phyloP scores from a whole-genome alignment of 2,797 vertebrate species.

The Hippoglossus hippoglossus region DNA sequence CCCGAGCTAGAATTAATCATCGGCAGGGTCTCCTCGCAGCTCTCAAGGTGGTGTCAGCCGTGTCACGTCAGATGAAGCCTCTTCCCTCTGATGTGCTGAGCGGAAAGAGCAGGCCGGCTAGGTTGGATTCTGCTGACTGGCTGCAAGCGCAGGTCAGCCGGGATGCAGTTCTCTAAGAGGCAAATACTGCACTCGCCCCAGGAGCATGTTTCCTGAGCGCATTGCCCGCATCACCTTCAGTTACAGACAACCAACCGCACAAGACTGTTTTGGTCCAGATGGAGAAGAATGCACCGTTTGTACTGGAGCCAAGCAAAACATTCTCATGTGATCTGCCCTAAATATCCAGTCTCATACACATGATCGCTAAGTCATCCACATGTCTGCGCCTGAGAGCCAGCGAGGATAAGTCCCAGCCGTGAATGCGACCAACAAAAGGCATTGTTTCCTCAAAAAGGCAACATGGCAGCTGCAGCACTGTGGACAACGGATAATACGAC shows the following conservation, averaged over 20 bases:
- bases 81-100: conserved; percentile 63
- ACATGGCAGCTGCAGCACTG: conserved; percentile 62
- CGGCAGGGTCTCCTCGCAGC: conserved; percentile 60
- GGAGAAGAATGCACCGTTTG: conserved; percentile 64
- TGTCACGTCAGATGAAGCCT: conserved; percentile 69
- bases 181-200: conserved; percentile 39
- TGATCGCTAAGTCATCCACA: conserved; percentile 62
- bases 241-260: conserved; percentile 46
- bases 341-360: conserved; percentile 64
- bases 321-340: conserved; percentile 70
- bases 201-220: conserved; percentile 40
- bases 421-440: conserved; percentile 57
- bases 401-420: conserved; percentile 41
- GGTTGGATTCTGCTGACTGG: conserved; percentile 75
- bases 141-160: conserved; percentile 57
- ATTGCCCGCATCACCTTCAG: conserved; percentile 44
- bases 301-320: conserved; percentile 57
- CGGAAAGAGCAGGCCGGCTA: conserved; percentile 61
- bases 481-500: conserved; percentile 69
- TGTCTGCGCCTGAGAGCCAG: conserved; percentile 45
- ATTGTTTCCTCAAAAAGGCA: conserved; percentile 60
- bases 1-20: conserved; percentile 64
- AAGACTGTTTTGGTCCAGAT: conserved; percentile 51
- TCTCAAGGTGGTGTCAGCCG: conserved; percentile 70
- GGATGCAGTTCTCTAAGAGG: conserved; percentile 54